These are phyloP conservation scores for Sylvilagus bachmani DNA, from an alignment of 2,113 vertebrate species.

Conservation along the genomic window DNA sequence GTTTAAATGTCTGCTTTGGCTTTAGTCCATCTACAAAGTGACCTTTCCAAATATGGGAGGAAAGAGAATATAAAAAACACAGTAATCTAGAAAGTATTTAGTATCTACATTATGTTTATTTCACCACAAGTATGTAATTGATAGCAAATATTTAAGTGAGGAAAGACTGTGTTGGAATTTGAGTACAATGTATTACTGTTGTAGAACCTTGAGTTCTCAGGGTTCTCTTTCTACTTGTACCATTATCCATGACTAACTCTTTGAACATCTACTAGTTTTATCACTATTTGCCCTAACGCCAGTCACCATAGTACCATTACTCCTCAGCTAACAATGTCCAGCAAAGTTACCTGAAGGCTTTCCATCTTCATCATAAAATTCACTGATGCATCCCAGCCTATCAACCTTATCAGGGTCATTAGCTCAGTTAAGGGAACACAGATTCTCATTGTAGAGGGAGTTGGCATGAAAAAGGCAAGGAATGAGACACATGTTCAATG, in stretches of 20 bases:
- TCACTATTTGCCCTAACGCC: not conserved
- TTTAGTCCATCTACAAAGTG: slow-evolving; percentile 47
- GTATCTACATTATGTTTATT: not conserved
- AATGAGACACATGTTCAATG: not conserved
- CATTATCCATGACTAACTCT: not conserved
- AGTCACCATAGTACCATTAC: fast-evolving
- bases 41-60: not conserved
- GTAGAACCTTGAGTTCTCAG: not conserved
- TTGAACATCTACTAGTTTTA: not conserved
- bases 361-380: not conserved
- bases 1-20: not conserved
- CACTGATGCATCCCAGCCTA: not conserved
- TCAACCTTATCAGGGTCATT: not conserved
- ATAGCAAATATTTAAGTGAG: not conserved
- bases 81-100: not conserved
- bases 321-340: not conserved
- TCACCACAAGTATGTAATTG: not conserved
- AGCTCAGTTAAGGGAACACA: not conserved
- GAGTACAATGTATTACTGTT: not conserved
- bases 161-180: not conserved
- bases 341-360: not conserved
- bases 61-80: not conserved
- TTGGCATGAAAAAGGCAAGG: not conserved
- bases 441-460: not conserved
- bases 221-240: not conserved